phyloP scores from a whole-genome alignment of 2,113 vertebrate species.

The Zosterops lateralis region DNA sequence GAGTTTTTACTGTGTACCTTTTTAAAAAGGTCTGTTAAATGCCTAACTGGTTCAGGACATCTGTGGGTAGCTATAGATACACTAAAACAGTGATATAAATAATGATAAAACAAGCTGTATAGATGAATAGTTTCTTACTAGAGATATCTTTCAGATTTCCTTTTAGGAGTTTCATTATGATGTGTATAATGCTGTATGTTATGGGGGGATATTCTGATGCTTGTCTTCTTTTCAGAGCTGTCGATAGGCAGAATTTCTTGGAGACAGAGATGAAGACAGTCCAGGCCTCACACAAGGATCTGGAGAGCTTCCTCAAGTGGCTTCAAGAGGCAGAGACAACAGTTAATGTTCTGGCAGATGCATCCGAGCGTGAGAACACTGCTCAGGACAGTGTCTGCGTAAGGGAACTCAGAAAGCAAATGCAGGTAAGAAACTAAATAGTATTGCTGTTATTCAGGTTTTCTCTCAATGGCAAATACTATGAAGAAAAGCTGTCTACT shows the following conservation, averaged over 20 bases:
- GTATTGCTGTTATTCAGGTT: not conserved
- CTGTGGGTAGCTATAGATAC: not conserved
- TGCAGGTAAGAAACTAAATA: conserved; percentile 78
- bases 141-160: not conserved
- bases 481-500: not conserved
- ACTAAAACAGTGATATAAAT: not conserved
- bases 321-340: conserved; percentile 93
- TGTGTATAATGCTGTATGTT: not conserved
- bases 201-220: not conserved
- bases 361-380: conserved; percentile 85
- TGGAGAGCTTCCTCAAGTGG: conserved; percentile 93
- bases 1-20: not conserved
- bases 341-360: conserved; percentile 85
- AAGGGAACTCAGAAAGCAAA: conserved; percentile 83
- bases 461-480: not conserved
- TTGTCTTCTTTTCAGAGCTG: conserved; percentile 74
- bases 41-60: not conserved
- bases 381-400: conserved; percentile 77
- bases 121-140: not conserved
- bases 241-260: conserved; percentile 81
- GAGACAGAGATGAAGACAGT: conserved; percentile 85
- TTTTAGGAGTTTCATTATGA: not conserved
- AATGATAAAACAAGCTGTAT: not conserved
- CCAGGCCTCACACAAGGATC: conserved; percentile 84
- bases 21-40: not conserved